Percentiles rank a stretch among this genome's conserved stretches.
phyloP scores from a whole-genome alignment of 2,888 invertebrate species.

The Glyphotaelius pellucidus region DNA sequence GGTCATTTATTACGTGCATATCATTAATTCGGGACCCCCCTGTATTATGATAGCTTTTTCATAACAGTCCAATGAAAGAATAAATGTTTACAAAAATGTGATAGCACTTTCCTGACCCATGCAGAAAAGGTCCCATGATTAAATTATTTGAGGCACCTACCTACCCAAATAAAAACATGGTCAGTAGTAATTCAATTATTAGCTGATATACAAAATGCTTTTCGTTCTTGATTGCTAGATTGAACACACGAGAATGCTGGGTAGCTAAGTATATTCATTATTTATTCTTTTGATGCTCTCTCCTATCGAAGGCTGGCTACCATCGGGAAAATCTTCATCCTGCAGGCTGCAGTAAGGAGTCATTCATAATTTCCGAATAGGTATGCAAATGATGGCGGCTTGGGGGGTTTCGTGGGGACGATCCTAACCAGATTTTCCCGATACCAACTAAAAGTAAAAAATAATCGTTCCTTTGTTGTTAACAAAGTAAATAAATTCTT shows the following conservation, averaged over 20 bases:
- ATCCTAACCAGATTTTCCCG: too few species aligned
- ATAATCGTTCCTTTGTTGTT: too few species aligned
- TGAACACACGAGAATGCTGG: too few species aligned
- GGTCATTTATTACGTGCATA: conserved; percentile 46
- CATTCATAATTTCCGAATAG: too few species aligned
- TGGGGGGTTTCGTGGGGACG: too few species aligned
- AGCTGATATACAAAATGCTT: neutral
- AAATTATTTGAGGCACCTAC: neutral
- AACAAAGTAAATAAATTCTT: too few species aligned
- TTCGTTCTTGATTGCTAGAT: neutral
- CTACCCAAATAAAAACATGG: neutral
- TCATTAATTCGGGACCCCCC: conserved; percentile 35
- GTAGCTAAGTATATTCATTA: neutral
- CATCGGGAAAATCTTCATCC: too few species aligned
- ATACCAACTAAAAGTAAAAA: too few species aligned
- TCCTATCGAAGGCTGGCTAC: too few species aligned
- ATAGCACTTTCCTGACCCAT: neutral
- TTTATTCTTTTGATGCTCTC: too few species aligned
- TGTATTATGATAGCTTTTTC: conserved; percentile 6
- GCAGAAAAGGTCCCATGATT: neutral
- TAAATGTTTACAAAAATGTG: neutral
- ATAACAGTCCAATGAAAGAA: conserved; percentile 6
- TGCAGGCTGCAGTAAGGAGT: too few species aligned
- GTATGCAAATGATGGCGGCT: too few species aligned
- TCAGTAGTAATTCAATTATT: neutral